Evolutionary conservation across 2,888 invertebrate genomes (phyloP).

Genomic region (Drosophila gaucha): DNA sequence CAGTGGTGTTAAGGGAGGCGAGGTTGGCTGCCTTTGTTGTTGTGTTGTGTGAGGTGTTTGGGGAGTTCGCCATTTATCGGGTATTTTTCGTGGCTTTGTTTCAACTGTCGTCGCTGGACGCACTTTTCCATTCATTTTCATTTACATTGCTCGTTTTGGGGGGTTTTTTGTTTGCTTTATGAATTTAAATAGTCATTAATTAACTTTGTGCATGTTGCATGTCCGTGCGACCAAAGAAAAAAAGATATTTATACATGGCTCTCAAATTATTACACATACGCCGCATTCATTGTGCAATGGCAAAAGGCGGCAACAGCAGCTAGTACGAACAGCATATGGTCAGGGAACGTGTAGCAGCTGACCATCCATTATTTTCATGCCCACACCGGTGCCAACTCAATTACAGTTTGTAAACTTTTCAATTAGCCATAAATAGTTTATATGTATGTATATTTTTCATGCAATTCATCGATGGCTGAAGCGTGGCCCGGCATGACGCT

Average conservation of each 20-base stretch:
- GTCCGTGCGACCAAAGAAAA: neutral
- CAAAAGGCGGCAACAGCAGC: conserved; percentile 1
- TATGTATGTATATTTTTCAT: conserved; percentile 76
- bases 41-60: neutral
- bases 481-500: conserved; percentile 39
- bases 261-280: conserved; percentile 67
- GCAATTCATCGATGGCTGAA: conserved; percentile 62
- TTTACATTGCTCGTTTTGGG: conserved; percentile 64
- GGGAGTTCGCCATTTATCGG: conserved; percentile 45
- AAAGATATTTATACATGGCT: conserved; percentile 17
- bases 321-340: conserved; percentile 2
- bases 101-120: conserved; percentile 39
- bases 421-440: conserved; percentile 82
- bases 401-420: conserved; percentile 83
- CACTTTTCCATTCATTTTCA: conserved; percentile 73
- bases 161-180: conserved; percentile 74
- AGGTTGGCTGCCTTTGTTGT: conserved; percentile 1
- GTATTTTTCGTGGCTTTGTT: conserved; percentile 56
- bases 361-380: conserved; percentile 60
- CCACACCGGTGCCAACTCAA: conserved; percentile 67
- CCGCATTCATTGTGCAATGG: conserved; percentile 25
- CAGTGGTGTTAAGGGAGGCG: neutral
- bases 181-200: conserved; percentile 83
- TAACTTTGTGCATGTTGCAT: conserved; percentile 64
- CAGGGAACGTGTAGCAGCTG: conserved; percentile 38